Conservation (phyloP, 2,797 vertebrate species). For the Knipowitschia caucasica region DNA sequence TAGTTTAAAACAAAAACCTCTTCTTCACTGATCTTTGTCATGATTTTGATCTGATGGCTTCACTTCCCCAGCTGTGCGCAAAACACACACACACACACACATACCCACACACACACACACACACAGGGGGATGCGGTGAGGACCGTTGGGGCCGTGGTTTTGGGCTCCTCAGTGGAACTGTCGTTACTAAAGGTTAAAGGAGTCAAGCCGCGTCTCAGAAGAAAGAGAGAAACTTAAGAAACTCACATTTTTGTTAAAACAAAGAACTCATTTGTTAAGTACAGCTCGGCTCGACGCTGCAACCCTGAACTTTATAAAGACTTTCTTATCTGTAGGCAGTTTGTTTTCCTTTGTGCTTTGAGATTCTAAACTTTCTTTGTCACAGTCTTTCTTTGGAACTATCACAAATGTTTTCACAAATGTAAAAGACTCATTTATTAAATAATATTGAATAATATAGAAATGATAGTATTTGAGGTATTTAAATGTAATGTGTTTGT, state of each 20-base stretch:
- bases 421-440: no score
- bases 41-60: constrained; percentile 77
- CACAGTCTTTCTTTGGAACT: no score
- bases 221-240: constrained; percentile 20
- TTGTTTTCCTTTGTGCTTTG: no score
- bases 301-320: no score
- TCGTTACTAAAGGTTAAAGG: constrained; percentile 75
- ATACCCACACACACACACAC: constrained; percentile 29
- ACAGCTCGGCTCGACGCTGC: no score
- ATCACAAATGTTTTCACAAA: no score
- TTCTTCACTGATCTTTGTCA: constrained; percentile 64
- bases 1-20: no score
- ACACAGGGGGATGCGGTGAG: constrained; percentile 89
- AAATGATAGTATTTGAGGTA: no score
- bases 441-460: no score
- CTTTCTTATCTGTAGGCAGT: no score
- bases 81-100: constrained; percentile 31
- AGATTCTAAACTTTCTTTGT: no score
- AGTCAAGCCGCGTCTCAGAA: constrained; percentile 28
- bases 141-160: constrained; percentile 90
- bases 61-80: constrained; percentile 68
- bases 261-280: not conserved
- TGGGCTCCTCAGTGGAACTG: constrained; percentile 87
- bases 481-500: no score
- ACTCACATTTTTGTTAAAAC: not conserved